phyloP scores from a whole-genome alignment of 2,113 vertebrate species.

The Psammodynastes pulverulentus region DNA sequence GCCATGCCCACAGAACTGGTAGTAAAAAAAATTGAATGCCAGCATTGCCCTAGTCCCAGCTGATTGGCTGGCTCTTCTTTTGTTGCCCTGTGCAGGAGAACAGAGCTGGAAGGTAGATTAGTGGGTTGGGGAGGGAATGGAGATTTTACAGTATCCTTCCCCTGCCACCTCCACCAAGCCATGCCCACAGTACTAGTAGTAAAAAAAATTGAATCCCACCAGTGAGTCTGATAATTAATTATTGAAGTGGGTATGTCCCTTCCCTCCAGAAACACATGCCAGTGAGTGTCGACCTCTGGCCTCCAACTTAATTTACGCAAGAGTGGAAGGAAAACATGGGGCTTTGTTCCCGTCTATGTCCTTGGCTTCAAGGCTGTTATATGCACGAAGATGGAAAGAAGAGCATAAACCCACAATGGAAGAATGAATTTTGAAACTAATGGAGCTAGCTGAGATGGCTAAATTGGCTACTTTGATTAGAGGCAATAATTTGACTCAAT shows the following conservation, averaged over 20 bases:
- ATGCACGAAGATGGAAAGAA: neutral
- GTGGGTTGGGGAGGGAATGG: too few species aligned
- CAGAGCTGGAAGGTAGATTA: too few species aligned
- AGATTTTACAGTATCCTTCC: too few species aligned
- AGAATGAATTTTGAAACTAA: neutral
- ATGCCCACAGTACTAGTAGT: too few species aligned
- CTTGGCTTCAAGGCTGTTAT: neutral
- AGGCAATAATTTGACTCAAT: neutral
- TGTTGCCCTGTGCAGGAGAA: too few species aligned
- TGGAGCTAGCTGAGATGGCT: neutral
- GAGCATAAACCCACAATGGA: neutral
- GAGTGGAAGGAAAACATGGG: neutral
- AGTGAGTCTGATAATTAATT: too few species aligned
- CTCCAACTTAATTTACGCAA: neutral
- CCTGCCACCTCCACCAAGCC: too few species aligned
- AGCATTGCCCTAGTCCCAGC: too few species aligned
- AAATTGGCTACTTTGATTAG: neutral
- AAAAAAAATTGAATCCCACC: too few species aligned
- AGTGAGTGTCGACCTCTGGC: neutral
- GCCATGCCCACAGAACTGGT: too few species aligned
- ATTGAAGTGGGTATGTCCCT: neutral
- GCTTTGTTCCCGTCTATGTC: neutral
- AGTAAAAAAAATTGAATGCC: too few species aligned
- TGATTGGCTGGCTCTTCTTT: too few species aligned
- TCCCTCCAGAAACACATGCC: neutral